Base-by-base conservation (phyloP, 1,140 invertebrate genomes). In the Aphis craccivora region DNA sequence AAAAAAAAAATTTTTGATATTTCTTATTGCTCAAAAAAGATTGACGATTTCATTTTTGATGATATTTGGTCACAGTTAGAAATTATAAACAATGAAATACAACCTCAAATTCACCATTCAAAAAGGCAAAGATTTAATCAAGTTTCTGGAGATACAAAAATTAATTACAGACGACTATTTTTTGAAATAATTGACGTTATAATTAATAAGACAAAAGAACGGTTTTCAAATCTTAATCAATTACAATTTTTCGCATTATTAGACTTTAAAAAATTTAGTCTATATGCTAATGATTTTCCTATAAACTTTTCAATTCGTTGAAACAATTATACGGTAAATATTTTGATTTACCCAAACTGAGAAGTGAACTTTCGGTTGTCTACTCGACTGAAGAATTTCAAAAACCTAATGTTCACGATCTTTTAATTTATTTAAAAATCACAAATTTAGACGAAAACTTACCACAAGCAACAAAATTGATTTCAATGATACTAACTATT, bases 1-100 rank as follows among this genome's bases (percentile, higher is more conserved):
- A 2, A 92, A 88, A 94, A 81, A 91, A 94, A 94, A 84, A n/a
- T 43, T 2, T 90, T 91, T 91, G 90, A 94, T 92, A 87, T 94
- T 43, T 55, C 45, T 45, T 91, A 91, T 87, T 92, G 90, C 55
- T 84, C 37, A 60, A 43, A 83, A 94, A 91, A 94, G 53, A 84
- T 94, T 43, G 14, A 87, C 45, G 51, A 91, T 83, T 94, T 94
- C 43, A 91, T 84, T 67, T 94, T 94, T 94, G 81, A 92, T 84
- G 51, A 86, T 25, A 67, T 94, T 91, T 94, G 90, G 93, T 94
- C 51, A n/a, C 37, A 76, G 86, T 88, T 76, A 18, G 88, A 88
- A 87, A 40, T 43, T 48, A 55, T 60, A 83, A 88, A 53, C 45
- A 48, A 45, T 93, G 53, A 37, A 76, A 89, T 87, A 76, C 93